A percentile compares a stretch with the other conserved stretches of the same genome.
Conservation (phyloP, 92 coral and sea anemone species). For the Desmophyllum pertusum region DNA sequence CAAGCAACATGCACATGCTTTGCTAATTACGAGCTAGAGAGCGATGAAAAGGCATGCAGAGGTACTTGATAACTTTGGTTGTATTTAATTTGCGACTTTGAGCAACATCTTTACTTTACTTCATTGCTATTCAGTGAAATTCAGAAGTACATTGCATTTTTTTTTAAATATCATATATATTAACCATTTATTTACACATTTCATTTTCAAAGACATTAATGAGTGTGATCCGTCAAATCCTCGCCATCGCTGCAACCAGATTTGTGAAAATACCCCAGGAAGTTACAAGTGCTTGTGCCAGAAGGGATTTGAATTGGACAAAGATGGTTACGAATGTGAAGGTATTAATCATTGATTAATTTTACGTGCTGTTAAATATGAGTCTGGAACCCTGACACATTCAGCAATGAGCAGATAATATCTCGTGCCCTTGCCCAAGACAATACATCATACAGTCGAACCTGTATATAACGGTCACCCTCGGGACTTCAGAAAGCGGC, state of each 20-base stretch:
- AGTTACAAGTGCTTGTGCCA: conserved; percentile 39
- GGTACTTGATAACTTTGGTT: conserved; percentile 26
- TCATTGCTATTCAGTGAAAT: not conserved
- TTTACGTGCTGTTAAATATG: no score
- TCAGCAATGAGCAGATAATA: no score
- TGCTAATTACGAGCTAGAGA: conserved; percentile 44
- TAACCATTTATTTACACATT: not conserved
- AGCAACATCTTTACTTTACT: not conserved
- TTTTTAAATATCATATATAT: no score
- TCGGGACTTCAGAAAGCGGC: no score
- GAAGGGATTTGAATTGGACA: conserved; percentile 38
- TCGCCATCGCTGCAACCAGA: conserved; percentile 35
- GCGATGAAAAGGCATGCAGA: conserved; percentile 47
- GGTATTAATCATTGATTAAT: no score
- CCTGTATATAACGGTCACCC: no score
- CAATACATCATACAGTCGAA: no score
- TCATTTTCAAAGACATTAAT: conserved; percentile 43
- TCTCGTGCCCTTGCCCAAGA: no score
- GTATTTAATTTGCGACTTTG: not conserved
- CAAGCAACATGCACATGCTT: conserved; percentile 47
- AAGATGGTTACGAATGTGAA: conserved; percentile 43
- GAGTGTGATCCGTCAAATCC: conserved; percentile 44
- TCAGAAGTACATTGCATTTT: no score
- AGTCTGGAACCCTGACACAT: no score
- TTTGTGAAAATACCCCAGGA: conserved; percentile 48